Percentiles rank a stretch among this genome's conserved stretches.
Conservation (phyloP, 1,140 invertebrate genomes). For the Macrostomum lignano region DNA sequence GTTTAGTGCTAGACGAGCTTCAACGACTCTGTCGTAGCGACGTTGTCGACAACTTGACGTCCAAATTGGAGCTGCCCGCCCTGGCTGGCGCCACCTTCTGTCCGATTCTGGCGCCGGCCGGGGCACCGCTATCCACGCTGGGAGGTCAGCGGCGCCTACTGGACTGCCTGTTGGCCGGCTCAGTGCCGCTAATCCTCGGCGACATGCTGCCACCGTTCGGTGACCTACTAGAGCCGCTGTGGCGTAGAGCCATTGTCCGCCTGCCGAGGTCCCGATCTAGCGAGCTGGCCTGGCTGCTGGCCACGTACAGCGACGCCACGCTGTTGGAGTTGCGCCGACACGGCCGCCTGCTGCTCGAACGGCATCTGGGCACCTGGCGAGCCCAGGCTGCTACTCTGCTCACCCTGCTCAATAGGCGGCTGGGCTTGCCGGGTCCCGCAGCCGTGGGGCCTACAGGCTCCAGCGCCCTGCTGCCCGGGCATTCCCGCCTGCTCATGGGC, state of each 20-base stretch:
- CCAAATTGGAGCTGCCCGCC: too few relatives aligned
- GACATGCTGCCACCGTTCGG: conserved; percentile 45
- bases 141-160: conserved; percentile 52
- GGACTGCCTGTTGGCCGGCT: conserved; percentile 54
- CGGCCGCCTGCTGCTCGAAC: conserved; percentile 42
- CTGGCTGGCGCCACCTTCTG: too few relatives aligned
- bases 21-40: too few relatives aligned
- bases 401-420: conserved; percentile 43
- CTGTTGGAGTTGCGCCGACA: conserved; percentile 51
- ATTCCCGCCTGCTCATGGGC: conserved; percentile 43
- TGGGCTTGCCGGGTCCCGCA: conserved; percentile 53
- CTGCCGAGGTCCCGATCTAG: conserved; percentile 57
- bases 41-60: too few relatives aligned
- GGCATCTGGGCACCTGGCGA: conserved; percentile 34
- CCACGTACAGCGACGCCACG: conserved; percentile 57
- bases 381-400: conserved; percentile 48
- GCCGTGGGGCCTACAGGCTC: conserved; percentile 28
- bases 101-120: too few relatives aligned
- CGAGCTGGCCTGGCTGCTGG: conserved; percentile 66
- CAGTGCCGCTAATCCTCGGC: conserved; percentile 60
- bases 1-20: too few relatives aligned
- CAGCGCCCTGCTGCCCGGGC: conserved; percentile 26
- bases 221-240: conserved; percentile 65
- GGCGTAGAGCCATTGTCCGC: conserved; percentile 46
- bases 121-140: too few relatives aligned